phyloP scores from a whole-genome alignment of 2,113 vertebrate species.

The Anoura caudifer region DNA sequence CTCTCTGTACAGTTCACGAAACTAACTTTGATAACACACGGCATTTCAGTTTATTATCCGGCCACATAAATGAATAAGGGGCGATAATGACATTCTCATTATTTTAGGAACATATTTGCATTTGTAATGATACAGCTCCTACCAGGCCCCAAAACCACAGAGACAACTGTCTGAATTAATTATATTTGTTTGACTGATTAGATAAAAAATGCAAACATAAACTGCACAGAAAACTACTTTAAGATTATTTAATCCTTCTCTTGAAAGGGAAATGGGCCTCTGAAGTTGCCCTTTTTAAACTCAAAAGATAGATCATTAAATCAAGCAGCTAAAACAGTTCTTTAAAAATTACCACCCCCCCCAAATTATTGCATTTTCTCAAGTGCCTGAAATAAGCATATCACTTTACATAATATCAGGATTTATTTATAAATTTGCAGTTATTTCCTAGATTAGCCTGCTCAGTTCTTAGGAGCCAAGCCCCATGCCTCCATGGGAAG shows the following conservation, averaged over 20 bases:
- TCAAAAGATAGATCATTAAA: slow-evolving; percentile 67
- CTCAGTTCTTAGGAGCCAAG: slow-evolving; percentile 50
- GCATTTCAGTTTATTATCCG: slow-evolving; percentile 63
- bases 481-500: background rate
- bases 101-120: slow-evolving; percentile 79
- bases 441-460: slow-evolving; percentile 49
- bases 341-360: slow-evolving; percentile 38
- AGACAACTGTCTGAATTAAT: slow-evolving; percentile 68
- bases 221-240: slow-evolving; percentile 70
- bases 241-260: slow-evolving; percentile 68
- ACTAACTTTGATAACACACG: slow-evolving; percentile 62
- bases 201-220: slow-evolving; percentile 75
- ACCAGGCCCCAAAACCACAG: slow-evolving; percentile 56
- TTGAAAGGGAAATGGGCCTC: slow-evolving; percentile 67
- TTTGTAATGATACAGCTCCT: slow-evolving; percentile 69
- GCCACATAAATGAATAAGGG: slow-evolving; percentile 67
- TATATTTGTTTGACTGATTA: slow-evolving; percentile 77
- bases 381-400: slow-evolving; percentile 68
- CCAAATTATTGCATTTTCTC: slow-evolving; percentile 60
- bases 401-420: slow-evolving; percentile 66
- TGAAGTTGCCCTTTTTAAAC: slow-evolving; percentile 67
- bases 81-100: slow-evolving; percentile 74
- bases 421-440: slow-evolving; percentile 60
- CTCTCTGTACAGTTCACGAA: slow-evolving; percentile 45
- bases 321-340: slow-evolving; percentile 57